Evolutionary conservation across 2,888 invertebrate species (phyloP), one percentile per base, ranked within the genome.

Genomic region (Poecilobothrus nobilitatus): DNA sequence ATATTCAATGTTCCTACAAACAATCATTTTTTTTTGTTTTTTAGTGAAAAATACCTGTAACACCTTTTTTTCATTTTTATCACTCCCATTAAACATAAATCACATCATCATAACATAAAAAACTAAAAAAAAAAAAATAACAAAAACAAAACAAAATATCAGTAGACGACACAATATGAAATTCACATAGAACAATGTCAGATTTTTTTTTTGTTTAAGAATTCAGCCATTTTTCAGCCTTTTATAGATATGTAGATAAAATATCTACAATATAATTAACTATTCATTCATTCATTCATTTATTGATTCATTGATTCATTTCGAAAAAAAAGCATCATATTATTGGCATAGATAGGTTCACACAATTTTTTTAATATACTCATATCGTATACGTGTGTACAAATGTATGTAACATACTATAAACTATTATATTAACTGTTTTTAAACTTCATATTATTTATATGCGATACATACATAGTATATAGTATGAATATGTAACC

Each of bases 51-150:
- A 53, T 53, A 53, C 53, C 53, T 53, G 53, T 53, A 53, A 53
- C 53, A 53, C 53, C 53, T 53, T 53, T 53, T 27, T 53, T 53
- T 53, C 53, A 53, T 12, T 53, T 53, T 53, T 53, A 53, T 53
- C 53, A 53, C 53, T 53, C 53, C 53, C 53, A 18, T 53, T 53
- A 53, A 53, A 53, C 53, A 53, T 53, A 53, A 53, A 53, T 53
- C 53, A 53, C 53, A 53, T 12, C n/a, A 53, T 53, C 15, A 53
- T 53, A 53, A 53, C 53, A 53, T 18, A 12, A 53, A 53, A 53
- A 53, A 53, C 53, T 15, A 53, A 9, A 12, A 53, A 53, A 2
- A 18, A n/a, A 4, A 53, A 53, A 12, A 53, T 53, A 53, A 53
- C 15, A 53, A 2, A 18, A 5, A 53, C n/a, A 18, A 53, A 53